Evolutionary conservation across 2,797 vertebrate genomes (phyloP).

Genomic region (Halcyon leucocephala): DNA sequence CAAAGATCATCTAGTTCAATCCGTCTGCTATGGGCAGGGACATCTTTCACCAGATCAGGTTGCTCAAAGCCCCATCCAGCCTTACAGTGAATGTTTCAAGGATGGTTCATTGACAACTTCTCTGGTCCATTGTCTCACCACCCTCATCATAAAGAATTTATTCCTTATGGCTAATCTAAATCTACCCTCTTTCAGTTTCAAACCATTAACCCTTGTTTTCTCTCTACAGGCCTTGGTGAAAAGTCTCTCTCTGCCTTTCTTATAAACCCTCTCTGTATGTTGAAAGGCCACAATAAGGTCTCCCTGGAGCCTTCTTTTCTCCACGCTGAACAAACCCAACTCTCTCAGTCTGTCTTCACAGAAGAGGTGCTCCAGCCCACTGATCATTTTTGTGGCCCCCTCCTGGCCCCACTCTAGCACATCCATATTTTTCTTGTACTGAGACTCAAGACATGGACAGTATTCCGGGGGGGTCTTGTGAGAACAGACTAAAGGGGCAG

Average conservation of each 20-base stretch:
- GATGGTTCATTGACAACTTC: not conserved
- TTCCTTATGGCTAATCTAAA: not conserved
- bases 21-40: not conserved
- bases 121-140: not conserved
- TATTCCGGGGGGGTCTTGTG: not conserved
- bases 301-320: not conserved
- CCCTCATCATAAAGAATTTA: not conserved
- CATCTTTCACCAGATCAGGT: not conserved
- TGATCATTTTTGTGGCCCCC: not conserved
- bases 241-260: not conserved
- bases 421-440: not conserved
- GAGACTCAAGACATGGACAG: not conserved
- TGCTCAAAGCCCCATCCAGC: not conserved
- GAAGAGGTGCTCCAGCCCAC: not conserved
- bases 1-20: not conserved
- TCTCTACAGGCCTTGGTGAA: not conserved
- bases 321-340: not conserved
- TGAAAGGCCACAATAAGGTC: not conserved
- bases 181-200: not conserved
- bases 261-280: not conserved
- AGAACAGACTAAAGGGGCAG: accelerated
- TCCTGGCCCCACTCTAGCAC: accelerated
- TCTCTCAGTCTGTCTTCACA: not conserved
- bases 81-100: not conserved
- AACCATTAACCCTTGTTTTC: not conserved